Percentiles rank a stretch among this genome's conserved stretches.
Evolutionary conservation across 2,888 invertebrate genomes (phyloP).

Genomic region (Heliconius cydno): DNA sequence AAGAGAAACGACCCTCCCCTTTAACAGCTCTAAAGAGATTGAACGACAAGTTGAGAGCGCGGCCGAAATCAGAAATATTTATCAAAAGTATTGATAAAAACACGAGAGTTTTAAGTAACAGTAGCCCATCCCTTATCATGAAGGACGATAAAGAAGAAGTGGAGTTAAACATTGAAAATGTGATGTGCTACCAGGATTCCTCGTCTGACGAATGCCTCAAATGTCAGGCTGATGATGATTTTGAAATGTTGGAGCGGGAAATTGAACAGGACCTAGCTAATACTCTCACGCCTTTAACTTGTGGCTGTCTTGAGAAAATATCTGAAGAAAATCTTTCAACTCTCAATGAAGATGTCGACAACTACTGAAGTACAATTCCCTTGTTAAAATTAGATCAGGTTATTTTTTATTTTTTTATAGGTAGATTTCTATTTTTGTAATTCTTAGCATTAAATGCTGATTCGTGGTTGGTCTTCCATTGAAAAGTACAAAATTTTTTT

Average conservation of each 20-base stretch:
- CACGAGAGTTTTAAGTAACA: constrained; percentile 64
- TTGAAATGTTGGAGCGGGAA: constrained; percentile 68
- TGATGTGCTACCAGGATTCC: constrained; percentile 74
- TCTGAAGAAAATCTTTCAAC: constrained; percentile 74
- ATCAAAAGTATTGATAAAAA: constrained; percentile 57
- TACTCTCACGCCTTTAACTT: constrained; percentile 55
- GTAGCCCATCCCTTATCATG: constrained; percentile 66
- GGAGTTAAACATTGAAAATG: constrained; percentile 74
- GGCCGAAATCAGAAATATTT: constrained; percentile 58
- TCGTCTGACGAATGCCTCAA: constrained; percentile 75
- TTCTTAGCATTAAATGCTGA: constrained; percentile 53
- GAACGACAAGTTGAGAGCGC: constrained; percentile 44
- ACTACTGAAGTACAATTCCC: constrained; percentile 35
- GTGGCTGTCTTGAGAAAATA: constrained; percentile 70
- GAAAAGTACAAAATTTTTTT: constrained; percentile 43
- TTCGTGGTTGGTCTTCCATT: constrained; percentile 43
- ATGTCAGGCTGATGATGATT: constrained; percentile 70
- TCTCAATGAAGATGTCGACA: constrained; percentile 61
- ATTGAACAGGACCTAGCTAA: constrained; percentile 70
- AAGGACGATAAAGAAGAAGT: constrained; percentile 62
- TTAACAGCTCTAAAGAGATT: constrained; percentile 54
- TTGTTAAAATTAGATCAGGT: constrained; percentile 20
- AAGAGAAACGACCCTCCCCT: constrained; percentile 60
- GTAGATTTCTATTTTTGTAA: constrained; percentile 18
- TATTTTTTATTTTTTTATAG: constrained; percentile 13